Evolutionary conservation across 53 echinoderm and acorn worm species (phyloP).

Genomic region (Paracentrotus lividus): DNA sequence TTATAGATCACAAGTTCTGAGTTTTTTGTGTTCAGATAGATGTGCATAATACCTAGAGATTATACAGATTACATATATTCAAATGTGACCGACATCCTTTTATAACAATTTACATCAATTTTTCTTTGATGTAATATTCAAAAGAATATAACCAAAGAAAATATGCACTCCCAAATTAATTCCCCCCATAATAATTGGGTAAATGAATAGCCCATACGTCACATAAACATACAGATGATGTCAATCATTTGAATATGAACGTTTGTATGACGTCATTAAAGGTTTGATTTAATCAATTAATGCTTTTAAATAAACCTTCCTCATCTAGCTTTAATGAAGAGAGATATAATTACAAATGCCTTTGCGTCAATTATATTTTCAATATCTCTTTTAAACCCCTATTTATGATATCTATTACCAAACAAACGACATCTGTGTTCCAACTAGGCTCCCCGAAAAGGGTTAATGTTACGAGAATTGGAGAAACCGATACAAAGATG

Average conservation of each 20-base stretch:
- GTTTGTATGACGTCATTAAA: neutral
- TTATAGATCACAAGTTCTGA: too few relatives aligned
- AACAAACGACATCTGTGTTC: neutral
- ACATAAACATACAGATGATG: neutral
- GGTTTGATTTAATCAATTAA: neutral
- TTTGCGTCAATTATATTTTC: neutral
- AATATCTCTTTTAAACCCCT: too few relatives aligned
- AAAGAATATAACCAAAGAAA: too few relatives aligned
- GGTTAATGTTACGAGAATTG: neutral
- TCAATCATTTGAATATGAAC: neutral
- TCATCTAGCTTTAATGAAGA: neutral
- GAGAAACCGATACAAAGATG: neutral
- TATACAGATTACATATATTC: too few relatives aligned
- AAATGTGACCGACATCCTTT: too few relatives aligned
- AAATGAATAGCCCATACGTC: neutral
- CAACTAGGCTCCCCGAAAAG: neutral
- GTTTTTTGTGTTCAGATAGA: too few relatives aligned
- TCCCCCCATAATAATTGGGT: too few relatives aligned
- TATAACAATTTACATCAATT: too few relatives aligned
- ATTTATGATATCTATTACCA: neutral
- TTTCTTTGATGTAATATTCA: too few relatives aligned
- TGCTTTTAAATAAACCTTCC: neutral
- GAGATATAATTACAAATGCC: neutral
- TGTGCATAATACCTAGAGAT: too few relatives aligned
- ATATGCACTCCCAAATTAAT: too few relatives aligned